Percentiles rank a stretch among this genome's conserved stretches.
phyloP scores from a whole-genome alignment of 2,113 vertebrate species.

The Paramisgurnus dabryanus region DNA sequence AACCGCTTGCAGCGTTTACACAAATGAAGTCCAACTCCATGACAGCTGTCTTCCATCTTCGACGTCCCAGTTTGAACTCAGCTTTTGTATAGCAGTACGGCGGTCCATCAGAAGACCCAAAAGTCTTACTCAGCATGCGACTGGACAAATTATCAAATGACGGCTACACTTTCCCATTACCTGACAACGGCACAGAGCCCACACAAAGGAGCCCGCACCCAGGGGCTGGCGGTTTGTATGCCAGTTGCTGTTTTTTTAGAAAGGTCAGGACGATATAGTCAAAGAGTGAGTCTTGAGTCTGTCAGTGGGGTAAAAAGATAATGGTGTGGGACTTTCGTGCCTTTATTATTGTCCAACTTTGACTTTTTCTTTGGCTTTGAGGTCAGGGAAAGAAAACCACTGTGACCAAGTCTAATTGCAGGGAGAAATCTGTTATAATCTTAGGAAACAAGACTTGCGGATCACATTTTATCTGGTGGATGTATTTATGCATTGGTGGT shows the following conservation, averaged over 20 bases:
- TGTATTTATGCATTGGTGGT: neutral
- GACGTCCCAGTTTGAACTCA: neutral
- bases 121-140: constrained; percentile 8
- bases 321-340: constrained; percentile 1
- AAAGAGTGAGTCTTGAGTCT: constrained; percentile 17
- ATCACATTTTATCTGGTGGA: neutral
- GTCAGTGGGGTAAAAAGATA: constrained; percentile 19
- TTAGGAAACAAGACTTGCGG: neutral
- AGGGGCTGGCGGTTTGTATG: neutral
- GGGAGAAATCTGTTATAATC: neutral
- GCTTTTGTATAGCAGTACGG: neutral
- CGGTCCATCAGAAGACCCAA: constrained; percentile 4
- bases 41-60: constrained; percentile 28
- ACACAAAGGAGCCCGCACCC: neutral
- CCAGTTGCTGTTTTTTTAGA: constrained; percentile 20
- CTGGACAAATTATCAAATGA: constrained; percentile 30
- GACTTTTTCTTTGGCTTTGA: constrained; percentile 4
- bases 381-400: neutral
- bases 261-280: constrained; percentile 23
- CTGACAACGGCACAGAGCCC: neutral
- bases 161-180: constrained; percentile 9
- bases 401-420: neutral
- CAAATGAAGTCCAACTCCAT: neutral
- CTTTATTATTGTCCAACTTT: constrained; percentile 18
- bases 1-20: constrained; percentile 20